These are phyloP conservation scores for Procavia capensis DNA, from an alignment of 2,113 vertebrate species.

Conservation along the genomic window DNA sequence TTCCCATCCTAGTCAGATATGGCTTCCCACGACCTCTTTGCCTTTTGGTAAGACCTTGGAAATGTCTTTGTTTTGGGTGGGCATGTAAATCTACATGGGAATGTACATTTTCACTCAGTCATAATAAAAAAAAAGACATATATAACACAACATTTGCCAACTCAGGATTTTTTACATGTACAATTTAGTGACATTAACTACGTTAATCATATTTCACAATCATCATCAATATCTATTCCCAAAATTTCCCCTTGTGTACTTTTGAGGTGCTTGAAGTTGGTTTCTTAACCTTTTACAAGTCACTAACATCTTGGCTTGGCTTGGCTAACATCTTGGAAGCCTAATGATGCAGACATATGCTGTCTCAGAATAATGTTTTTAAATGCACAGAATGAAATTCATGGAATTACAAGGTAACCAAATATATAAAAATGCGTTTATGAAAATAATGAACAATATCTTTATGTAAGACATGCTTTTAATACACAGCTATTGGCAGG, in stretches of 20 bases:
- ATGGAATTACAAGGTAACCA: neutral
- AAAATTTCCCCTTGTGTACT: neutral
- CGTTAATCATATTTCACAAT: neutral
- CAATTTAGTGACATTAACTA: neutral
- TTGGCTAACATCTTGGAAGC: no score
- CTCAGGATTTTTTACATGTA: neutral
- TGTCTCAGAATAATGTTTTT: constrained; percentile 16
- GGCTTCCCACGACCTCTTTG: neutral
- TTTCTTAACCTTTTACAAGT: neutral
- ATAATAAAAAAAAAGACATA: no score
- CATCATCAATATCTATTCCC: neutral
- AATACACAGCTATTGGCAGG: neutral
- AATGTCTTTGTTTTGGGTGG: neutral
- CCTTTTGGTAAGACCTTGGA: neutral
- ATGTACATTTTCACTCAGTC: no score
- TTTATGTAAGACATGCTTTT: neutral
- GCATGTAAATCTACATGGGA: no score
- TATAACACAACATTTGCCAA: neutral
- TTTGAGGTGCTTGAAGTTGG: neutral
- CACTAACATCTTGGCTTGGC: no score
- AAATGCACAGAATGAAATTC: constrained; percentile 20
- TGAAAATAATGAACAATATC: constrained; percentile 12
- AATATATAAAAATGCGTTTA: constrained; percentile 4
- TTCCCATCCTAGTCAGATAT: neutral
- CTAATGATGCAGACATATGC: neutral